A percentile compares a stretch with the other conserved stretches of the same genome.
Evolutionary conservation across 2,113 vertebrate genomes (phyloP).

Genomic region (Sardina pilchardus): DNA sequence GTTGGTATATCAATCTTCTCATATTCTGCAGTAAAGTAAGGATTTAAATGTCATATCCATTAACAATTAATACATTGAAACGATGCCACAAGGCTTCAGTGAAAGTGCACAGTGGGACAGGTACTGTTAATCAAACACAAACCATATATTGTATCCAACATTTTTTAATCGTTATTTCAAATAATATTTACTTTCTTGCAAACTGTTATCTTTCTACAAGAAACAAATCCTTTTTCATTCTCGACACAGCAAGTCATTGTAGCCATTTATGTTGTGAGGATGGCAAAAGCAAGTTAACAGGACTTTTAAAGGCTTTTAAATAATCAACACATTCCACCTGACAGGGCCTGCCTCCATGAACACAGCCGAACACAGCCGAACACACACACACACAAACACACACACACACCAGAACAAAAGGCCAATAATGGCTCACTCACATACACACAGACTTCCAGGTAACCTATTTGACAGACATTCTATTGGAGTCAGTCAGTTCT

Average conservation of each 20-base stretch:
- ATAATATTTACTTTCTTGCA: conserved; percentile 44
- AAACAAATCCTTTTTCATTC: background rate
- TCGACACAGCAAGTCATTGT: background rate
- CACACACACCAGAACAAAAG: background rate
- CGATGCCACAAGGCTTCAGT: too few species aligned
- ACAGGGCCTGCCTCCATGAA: too few species aligned
- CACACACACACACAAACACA: too few species aligned
- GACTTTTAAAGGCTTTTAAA: background rate
- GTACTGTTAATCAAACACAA: background rate
- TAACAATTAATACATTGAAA: too few species aligned
- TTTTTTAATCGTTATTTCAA: conserved; percentile 53
- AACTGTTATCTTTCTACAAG: conserved; percentile 11
- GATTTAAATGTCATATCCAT: too few species aligned
- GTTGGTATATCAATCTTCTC: too few species aligned
- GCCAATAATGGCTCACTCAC: background rate
- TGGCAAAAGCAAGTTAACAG: background rate
- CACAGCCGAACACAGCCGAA: too few species aligned
- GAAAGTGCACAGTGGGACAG: background rate
- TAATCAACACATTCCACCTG: background rate
- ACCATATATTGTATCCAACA: conserved; percentile 20
- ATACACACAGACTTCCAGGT: background rate
- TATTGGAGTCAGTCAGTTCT: background rate
- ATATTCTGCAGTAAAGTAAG: too few species aligned
- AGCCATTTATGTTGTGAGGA: background rate
- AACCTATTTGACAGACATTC: background rate